Evolutionary conservation across 2,888 invertebrate species (phyloP).

Genomic region (Proisotoma minuta): DNA sequence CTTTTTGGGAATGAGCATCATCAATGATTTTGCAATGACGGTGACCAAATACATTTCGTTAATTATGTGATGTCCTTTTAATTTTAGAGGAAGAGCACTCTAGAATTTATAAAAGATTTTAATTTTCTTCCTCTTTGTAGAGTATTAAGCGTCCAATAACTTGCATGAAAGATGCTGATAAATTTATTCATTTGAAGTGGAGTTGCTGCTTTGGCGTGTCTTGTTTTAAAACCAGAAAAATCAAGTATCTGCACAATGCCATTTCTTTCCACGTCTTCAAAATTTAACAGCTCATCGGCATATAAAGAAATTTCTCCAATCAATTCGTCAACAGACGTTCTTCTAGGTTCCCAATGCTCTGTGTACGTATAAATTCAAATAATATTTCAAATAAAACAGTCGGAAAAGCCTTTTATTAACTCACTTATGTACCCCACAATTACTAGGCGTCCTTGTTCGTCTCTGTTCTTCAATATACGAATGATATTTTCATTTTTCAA

Average conservation of each 20-base stretch:
- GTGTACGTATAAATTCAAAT: neutral
- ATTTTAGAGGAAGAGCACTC: neutral
- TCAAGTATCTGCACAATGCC: neutral
- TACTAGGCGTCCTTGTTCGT: neutral
- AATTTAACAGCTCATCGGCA: neutral
- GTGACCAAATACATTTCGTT: neutral
- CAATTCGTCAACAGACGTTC: neutral
- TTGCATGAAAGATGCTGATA: neutral
- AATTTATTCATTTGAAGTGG: neutral
- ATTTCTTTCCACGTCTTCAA: neutral
- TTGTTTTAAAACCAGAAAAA: neutral
- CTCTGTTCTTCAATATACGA: neutral
- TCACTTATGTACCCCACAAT: neutral
- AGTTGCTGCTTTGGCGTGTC: neutral
- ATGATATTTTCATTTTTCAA: neutral
- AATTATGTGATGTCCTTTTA: neutral
- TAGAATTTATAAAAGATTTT: too few relatives aligned
- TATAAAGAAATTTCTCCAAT: neutral
- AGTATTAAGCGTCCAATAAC: too few relatives aligned
- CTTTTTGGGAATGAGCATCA: neutral
- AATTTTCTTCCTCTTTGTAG: too few relatives aligned
- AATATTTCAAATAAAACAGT: neutral
- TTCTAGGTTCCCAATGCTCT: neutral
- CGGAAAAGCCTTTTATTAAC: neutral
- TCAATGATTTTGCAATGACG: neutral